Base-by-base conservation (phyloP, 1,140 invertebrate species). In the Alviniconcha marisindica region DNA sequence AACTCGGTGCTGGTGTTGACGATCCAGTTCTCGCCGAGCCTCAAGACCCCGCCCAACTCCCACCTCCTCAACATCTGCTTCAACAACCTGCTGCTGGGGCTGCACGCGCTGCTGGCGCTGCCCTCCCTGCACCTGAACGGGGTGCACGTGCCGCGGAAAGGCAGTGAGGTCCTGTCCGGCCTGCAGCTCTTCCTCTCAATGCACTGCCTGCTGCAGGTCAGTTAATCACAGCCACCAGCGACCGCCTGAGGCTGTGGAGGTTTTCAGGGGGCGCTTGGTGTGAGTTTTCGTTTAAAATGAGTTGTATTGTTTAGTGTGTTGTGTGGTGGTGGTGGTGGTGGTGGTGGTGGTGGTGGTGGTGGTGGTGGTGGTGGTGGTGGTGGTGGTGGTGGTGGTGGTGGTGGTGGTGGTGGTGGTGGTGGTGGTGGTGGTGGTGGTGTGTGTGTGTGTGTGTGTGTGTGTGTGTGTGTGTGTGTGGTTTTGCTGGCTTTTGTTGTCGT, bases 1-100 rank as follows among this genome's bases (percentile, higher is more conserved):
- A 90, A 90, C 81, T 36, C 74, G 14, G 44, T 87, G 1, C 84
- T 90, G 51, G 84, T 89, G 21, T 18, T 86, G 28, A 88, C 85
- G 15, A 87, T 88, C 15, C 85, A 86, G 73, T 82, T 82, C 63
- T 90, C 90, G 5, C 88, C 90, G 15, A 88, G 85, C 77, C 81
- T 91, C 54, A 83, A 84, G 44, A 90, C 90, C 14, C 90, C 90
- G 12, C 90, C 90, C 21, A 91, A 91, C 69, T 84, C 63, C 18
- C 89, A 90, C 60, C 83, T 91, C 28, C 82, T 91, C n/a, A 91
- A 89, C 82, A 90, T 91, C 28, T 89, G 90, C 73, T 73, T 84
- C 76, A 91, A 88, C 60, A 91, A 90, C 82, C 48, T 90, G 2
- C 12, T 88, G n/a, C 54, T 90, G 71, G 82, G 85, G 48, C 10